phyloP scores from a whole-genome alignment of 2,888 invertebrate genomes.

The Hoplodrina blanda region DNA sequence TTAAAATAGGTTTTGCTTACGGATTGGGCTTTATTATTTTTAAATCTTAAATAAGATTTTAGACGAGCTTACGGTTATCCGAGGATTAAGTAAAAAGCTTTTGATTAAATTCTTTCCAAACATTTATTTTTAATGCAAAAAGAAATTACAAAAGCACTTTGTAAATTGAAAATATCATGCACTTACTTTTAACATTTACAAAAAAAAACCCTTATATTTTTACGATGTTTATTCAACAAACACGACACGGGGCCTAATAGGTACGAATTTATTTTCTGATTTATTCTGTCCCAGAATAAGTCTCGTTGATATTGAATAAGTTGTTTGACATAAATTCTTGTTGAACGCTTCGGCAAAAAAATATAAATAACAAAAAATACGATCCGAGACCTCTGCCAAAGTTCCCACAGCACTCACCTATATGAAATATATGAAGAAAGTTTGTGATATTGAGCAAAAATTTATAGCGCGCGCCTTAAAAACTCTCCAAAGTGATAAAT shows the following conservation, averaged over 20 bases:
- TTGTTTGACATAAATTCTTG: slow-evolving; percentile 46
- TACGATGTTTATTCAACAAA: slow-evolving; percentile 22
- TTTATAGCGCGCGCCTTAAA: slow-evolving; percentile 50
- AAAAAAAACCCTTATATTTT: slow-evolving; percentile 13
- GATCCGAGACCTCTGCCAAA: slow-evolving; percentile 33
- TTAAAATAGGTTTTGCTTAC: slow-evolving; percentile 15
- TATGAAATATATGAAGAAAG: slow-evolving; percentile 57
- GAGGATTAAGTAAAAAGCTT: slow-evolving; percentile 19
- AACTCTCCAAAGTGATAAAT: slow-evolving; percentile 51
- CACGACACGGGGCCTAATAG: slow-evolving; percentile 23
- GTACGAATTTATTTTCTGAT: slow-evolving; percentile 40
- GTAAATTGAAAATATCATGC: slow-evolving; percentile 6
- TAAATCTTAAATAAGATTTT: slow-evolving; percentile 14
- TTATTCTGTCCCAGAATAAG: slow-evolving; percentile 23
- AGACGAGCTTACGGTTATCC: slow-evolving; percentile 12
- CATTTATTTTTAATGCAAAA: slow-evolving; percentile 6
- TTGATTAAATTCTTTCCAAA: slow-evolving; percentile 7
- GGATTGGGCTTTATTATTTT: slow-evolving; percentile 14
- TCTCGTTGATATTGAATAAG: slow-evolving; percentile 49
- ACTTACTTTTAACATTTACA: neutral
- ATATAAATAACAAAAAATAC: slow-evolving; percentile 46
- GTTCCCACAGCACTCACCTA: slow-evolving; percentile 42
- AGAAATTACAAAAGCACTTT: neutral
- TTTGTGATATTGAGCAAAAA: slow-evolving; percentile 52
- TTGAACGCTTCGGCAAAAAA: slow-evolving; percentile 35